Base-by-base conservation (phyloP, 2,113 vertebrate genomes). In the Anarrhichthys ocellatus region DNA sequence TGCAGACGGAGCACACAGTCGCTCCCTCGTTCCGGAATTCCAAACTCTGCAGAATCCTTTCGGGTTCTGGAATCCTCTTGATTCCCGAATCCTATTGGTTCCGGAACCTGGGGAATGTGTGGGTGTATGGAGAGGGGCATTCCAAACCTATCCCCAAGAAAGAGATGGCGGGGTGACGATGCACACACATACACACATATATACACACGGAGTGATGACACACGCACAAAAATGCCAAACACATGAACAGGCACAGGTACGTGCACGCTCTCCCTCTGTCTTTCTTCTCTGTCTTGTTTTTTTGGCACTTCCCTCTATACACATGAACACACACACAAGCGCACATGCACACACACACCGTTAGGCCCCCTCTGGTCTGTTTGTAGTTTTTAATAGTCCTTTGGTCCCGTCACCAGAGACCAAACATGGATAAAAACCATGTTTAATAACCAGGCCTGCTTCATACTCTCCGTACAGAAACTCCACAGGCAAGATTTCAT, bases 401-500 rank as follows among this genome's bases (percentile, higher is more conserved):
- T 88, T 89, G 90, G 88, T 88, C 89, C 90, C 81, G 27, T 86
- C 86, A 91, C 74, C 76, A 80, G 84, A 85, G 91, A 91, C 90
- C 87, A 85, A 58, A 18, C 78, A 67, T 48, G 62, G 81, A 84
- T 85, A 88, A 74, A 91, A 90, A 91, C 90, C 88, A 91, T 91
- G 84, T 91, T 76, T 64, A 75, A 65, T 48, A 76, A 82, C 76
- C 90, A 82, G 68, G 71, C 89, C 92, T 91, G 93, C 87, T 92
- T 94, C 93, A 94, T 93, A 14, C 88, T 93, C 81, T 93, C 93
- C 27, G 3, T 73, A 63, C 68, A 88, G 93, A 93, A 92, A 94
- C 81, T 94, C 92, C 87, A 83, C 92, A 92, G 91, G 89, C 87
- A 6, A 56, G 88, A 73, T 78, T 71, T 82, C 34, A 18, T 85